Conservation (phyloP, 2,888 invertebrate genomes). For the Cheilosia grossa region DNA sequence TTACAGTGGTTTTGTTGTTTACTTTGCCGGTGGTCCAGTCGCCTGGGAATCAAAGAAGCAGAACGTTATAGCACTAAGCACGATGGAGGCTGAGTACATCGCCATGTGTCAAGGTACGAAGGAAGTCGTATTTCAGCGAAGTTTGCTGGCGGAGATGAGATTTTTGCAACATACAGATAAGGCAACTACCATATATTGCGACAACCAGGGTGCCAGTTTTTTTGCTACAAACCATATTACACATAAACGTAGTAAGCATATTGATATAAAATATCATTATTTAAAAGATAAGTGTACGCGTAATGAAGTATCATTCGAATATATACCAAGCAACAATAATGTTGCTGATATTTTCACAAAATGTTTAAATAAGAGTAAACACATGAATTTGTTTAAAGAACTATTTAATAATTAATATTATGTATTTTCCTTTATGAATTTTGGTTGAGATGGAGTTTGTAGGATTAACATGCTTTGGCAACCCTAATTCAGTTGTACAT, state of each 20-base stretch:
- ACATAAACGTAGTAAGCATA: constrained; percentile 71
- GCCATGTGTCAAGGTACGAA: constrained; percentile 64
- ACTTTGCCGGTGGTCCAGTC: constrained; percentile 45
- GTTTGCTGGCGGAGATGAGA: constrained; percentile 60
- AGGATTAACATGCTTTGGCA: background rate
- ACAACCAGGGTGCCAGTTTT: constrained; percentile 40
- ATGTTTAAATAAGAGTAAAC: constrained; percentile 21
- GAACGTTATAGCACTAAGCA: constrained; percentile 49
- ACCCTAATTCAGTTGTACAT: background rate
- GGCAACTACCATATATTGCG: constrained; percentile 27
- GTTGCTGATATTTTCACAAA: constrained; percentile 15
- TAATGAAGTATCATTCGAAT: constrained; percentile 9
- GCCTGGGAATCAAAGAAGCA: constrained; percentile 73
- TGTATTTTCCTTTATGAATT: background rate
- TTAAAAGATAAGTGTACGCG: constrained; percentile 20
- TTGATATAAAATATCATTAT: constrained; percentile 56
- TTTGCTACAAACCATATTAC: constrained; percentile 56
- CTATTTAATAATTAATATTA: constrained; percentile 12
- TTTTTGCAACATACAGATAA: constrained; percentile 19
- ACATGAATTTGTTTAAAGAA: constrained; percentile 13
- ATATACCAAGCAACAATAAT: constrained; percentile 29
- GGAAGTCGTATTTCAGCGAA: constrained; percentile 56
- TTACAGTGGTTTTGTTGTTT: constrained; percentile 57
- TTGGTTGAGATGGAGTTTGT: constrained; percentile 19
- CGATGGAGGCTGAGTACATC: constrained; percentile 75